Evolutionary conservation across 2,888 invertebrate genomes (phyloP).

Genomic region (Conistra vaccinii): DNA sequence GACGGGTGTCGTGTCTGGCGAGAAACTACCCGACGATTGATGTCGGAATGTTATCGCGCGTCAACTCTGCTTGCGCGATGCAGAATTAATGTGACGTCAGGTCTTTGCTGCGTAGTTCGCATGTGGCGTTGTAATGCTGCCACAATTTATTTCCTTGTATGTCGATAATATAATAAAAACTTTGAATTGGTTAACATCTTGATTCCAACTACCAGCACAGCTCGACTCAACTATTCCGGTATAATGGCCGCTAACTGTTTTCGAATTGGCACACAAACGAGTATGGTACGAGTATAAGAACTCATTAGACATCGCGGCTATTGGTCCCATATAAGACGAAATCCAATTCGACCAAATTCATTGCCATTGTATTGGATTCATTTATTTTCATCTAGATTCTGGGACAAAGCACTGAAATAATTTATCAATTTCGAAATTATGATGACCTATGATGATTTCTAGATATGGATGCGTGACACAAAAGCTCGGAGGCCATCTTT

Average conservation of each 20-base stretch:
- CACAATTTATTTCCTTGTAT: background rate
- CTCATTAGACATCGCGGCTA: slow-evolving; percentile 13
- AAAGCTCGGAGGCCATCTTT: background rate
- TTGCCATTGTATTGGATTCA: background rate
- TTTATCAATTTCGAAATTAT: background rate
- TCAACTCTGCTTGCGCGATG: too few relatives aligned
- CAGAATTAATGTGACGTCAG: too few relatives aligned
- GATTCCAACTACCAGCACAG: background rate
- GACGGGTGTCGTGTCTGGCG: too few relatives aligned
- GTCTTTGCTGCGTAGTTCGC: too few relatives aligned
- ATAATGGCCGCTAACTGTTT: background rate
- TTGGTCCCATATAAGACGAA: slow-evolving; percentile 22
- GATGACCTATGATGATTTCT: background rate
- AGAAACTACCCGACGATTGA: too few relatives aligned
- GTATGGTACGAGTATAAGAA: slow-evolving; percentile 9
- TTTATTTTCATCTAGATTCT: background rate
- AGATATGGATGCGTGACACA: background rate
- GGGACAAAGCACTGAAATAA: background rate
- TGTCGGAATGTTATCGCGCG: too few relatives aligned
- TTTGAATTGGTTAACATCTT: background rate
- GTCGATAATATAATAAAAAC: background rate
- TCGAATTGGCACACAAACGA: background rate
- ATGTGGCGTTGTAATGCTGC: too few relatives aligned
- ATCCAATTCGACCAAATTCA: background rate
- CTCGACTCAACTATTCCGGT: background rate